phyloP scores from a whole-genome alignment of 35 echinoderm and acorn worm species.

The Ophiothrix spiculata region DNA sequence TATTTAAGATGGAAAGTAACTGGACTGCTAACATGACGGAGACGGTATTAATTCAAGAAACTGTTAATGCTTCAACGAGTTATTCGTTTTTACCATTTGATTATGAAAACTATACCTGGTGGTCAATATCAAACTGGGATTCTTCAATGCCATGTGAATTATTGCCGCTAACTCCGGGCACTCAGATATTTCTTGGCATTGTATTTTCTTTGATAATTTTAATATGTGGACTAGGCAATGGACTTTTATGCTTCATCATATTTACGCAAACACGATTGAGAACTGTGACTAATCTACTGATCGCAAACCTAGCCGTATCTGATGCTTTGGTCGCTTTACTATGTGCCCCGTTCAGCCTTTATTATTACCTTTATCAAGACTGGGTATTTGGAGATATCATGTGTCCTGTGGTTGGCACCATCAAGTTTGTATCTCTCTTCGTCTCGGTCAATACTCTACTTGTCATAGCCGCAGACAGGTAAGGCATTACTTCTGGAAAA shows the following conservation, averaged over 20 bases:
- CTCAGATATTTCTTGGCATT: constrained; percentile 47
- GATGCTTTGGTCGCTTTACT: constrained; percentile 81
- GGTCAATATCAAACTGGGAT: background rate
- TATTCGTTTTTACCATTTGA: too few species aligned
- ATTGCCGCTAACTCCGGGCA: constrained; percentile 22
- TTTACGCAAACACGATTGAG: constrained; percentile 65
- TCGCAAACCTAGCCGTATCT: constrained; percentile 80
- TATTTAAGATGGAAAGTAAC: too few species aligned
- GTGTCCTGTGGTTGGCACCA: constrained; percentile 65
- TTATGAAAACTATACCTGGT: too few species aligned
- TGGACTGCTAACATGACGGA: too few species aligned
- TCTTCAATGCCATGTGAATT: constrained; percentile 26
- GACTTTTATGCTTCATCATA: constrained; percentile 73
- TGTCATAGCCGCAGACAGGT: constrained; percentile 97
- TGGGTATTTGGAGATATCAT: constrained; percentile 77
- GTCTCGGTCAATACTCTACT: constrained; percentile 94
- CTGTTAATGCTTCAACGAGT: too few species aligned
- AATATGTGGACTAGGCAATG: constrained; percentile 82
- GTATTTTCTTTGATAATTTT: constrained; percentile 59
- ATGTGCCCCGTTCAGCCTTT: constrained; percentile 57
- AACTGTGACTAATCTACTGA: constrained; percentile 91
- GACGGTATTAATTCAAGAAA: too few species aligned
- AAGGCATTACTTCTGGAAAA: too few species aligned
- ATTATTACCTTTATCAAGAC: constrained; percentile 72
- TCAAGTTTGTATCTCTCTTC: constrained; percentile 86